Evolutionary conservation across 23 tunicate genomes (phyloP), one percentile per base, ranked within the genome.

Genomic region (Corella eumyota): DNA sequence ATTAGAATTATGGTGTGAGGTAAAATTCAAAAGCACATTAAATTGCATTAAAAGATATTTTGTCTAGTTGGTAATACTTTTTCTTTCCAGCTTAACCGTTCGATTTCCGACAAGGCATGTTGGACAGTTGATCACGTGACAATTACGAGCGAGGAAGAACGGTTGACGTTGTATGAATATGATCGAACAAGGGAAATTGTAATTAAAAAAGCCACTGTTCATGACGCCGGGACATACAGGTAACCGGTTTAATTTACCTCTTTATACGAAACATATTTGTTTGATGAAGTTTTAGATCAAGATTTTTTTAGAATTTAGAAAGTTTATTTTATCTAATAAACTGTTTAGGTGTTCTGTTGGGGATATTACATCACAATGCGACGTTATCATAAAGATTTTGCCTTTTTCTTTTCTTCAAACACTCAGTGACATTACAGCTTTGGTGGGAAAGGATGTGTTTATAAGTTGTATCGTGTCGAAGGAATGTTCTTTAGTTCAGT

Each of bases 1-100:
- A 23, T 13, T 64, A 17, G 80, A 74, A 55, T 25, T 74, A 27
- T 64, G 63, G 68, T 64, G 70, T 57, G 70, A 74, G 71, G 80
- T 74, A 19, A 19, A 50, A n/a, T 15, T 6, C 29, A n/a, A 28
- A 0, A 25, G 6, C 34, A 19, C 22, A 30, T 59, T 15, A 15
- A 0, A 32, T 17, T 60, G 48, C 31, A 60, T 27, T 60, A 15
- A 15, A 60, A n/a, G n/a, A n/a, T n/a, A n/a, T n/a, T n/a, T n/a
- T n/a, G n/a, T n/a, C n/a, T n/a, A n/a, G n/a, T n/a, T n/a, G n/a
- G n/a, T n/a, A n/a, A n/a, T n/a, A n/a, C n/a, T n/a, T n/a, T n/a
- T n/a, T n/a, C n/a, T n/a, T n/a, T 40, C 4, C 60, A 74, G 80
- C 53, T 74, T n/a, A 37, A 71, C 1, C 64, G 71, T 9, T 23